These are phyloP conservation scores for Bungarus multicinctus DNA, from an alignment of 2,113 vertebrate species.

Conservation along the genomic window DNA sequence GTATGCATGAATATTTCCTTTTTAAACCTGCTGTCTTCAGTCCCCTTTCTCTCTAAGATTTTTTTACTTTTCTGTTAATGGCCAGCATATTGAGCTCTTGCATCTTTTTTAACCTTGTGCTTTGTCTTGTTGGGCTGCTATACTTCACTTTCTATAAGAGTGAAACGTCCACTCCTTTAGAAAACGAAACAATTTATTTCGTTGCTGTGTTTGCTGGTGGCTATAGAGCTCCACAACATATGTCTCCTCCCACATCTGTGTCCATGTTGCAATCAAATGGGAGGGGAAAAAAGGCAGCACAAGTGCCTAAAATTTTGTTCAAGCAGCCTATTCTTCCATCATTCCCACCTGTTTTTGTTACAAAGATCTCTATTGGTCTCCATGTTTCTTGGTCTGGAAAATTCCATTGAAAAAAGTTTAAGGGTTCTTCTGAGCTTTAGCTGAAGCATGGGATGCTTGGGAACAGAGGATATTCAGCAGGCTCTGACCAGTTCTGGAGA, in stretches of 20 bases:
- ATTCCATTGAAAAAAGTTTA: background rate
- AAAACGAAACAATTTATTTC: background rate
- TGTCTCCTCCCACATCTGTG: background rate
- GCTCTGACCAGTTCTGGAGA: no score
- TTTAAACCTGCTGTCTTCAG: background rate
- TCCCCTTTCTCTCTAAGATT: background rate
- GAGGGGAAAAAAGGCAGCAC: background rate
- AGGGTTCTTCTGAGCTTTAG: background rate
- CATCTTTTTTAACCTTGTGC: no score
- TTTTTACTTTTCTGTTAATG: no score
- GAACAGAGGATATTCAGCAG: no score
- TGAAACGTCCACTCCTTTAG: background rate
- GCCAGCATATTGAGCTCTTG: no score
- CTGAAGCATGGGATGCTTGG: background rate
- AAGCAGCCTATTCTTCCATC: background rate
- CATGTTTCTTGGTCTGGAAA: background rate
- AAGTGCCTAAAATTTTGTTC: background rate
- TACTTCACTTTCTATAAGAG: no score
- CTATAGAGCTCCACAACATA: background rate
- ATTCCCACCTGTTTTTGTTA: background rate
- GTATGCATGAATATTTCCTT: background rate
- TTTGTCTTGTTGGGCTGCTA: no score
- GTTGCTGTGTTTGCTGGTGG: background rate
- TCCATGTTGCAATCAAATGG: background rate
- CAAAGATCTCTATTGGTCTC: background rate